Evolutionary conservation across 2,113 vertebrate genomes (phyloP).

Genomic region (Hydrolagus affinis): DNA sequence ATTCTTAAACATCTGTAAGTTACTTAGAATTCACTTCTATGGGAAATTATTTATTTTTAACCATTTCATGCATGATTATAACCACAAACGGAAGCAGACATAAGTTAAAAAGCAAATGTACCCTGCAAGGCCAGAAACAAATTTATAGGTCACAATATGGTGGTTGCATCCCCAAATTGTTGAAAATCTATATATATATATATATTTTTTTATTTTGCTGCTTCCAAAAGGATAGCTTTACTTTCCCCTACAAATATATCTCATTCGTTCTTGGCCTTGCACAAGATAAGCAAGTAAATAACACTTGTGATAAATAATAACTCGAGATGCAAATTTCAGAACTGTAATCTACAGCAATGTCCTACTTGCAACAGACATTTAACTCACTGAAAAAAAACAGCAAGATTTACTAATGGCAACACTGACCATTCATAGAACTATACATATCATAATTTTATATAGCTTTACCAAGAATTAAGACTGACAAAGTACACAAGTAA

Average conservation of each 20-base stretch:
- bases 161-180: slow-evolving; percentile 12
- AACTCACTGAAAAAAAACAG: slow-evolving; percentile 1
- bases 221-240: slow-evolving; percentile 28
- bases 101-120: slow-evolving; percentile 28
- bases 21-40: slow-evolving; percentile 27
- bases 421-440: slow-evolving; percentile 31
- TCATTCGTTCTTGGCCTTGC: slow-evolving; percentile 24
- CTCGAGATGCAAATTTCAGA: slow-evolving; percentile 22
- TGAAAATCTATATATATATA: slow-evolving; percentile 28
- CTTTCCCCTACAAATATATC: slow-evolving; percentile 30
- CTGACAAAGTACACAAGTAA: slow-evolving; percentile 20
- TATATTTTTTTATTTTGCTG: slow-evolving; percentile 20
- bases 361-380: slow-evolving; percentile 25
- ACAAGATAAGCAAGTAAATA: slow-evolving; percentile 9
- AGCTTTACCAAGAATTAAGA: slow-evolving; percentile 26
- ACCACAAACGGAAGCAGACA: slow-evolving; percentile 27
- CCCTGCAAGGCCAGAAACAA: slow-evolving; percentile 30
- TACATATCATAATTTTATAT: slow-evolving; percentile 28
- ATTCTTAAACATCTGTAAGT: slow-evolving; percentile 31
- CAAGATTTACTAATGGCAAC: slow-evolving; percentile 26
- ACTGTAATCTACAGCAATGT: slow-evolving; percentile 26
- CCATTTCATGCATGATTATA: slow-evolving; percentile 31
- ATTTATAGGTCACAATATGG: not conserved
- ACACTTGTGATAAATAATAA: slow-evolving; percentile 31
- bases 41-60: slow-evolving; percentile 31